Percentiles rank a stretch among this genome's conserved stretches.
Evolutionary conservation across 2,888 invertebrate species (phyloP).

Genomic region (Agrotis exclamationis): DNA sequence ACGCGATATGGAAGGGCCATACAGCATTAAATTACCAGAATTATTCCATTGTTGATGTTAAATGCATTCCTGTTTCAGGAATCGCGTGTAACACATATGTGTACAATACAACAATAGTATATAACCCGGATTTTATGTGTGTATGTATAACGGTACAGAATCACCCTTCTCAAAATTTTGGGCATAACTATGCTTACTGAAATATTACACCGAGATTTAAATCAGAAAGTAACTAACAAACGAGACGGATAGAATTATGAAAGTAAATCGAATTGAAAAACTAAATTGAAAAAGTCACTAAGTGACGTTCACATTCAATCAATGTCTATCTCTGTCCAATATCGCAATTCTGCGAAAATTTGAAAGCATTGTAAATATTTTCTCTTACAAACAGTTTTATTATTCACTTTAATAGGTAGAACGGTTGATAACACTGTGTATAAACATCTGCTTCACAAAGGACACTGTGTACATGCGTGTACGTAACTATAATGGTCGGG

Average conservation of each 20-base stretch:
- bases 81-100: conserved; percentile 82
- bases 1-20: conserved; percentile 81
- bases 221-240: conserved; percentile 45
- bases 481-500: conserved; percentile 48
- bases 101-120: conserved; percentile 70
- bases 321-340: conserved; percentile 20
- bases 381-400: conserved; percentile 36
- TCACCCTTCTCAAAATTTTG: conserved; percentile 3
- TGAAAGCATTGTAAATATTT: conserved; percentile 35
- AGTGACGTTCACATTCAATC: conserved; percentile 30
- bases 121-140: conserved; percentile 6
- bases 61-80: conserved; percentile 85
- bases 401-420: conserved; percentile 38
- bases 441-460: conserved; percentile 66
- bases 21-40: conserved; percentile 85
- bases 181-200: conserved; percentile 14
- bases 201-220: conserved; percentile 25
- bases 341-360: conserved; percentile 21
- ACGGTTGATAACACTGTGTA: conserved; percentile 54
- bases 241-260: conserved; percentile 28
- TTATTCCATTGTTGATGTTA: conserved; percentile 85
- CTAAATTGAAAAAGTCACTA: conserved; percentile 33
- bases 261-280: conserved; percentile 44
- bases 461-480: conserved; percentile 55
- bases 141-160: conserved; percentile 8